Evolutionary conservation across 1,140 invertebrate genomes (phyloP), one percentile per base, ranked within the genome.

Genomic region (Drosophila biarmipes): DNA sequence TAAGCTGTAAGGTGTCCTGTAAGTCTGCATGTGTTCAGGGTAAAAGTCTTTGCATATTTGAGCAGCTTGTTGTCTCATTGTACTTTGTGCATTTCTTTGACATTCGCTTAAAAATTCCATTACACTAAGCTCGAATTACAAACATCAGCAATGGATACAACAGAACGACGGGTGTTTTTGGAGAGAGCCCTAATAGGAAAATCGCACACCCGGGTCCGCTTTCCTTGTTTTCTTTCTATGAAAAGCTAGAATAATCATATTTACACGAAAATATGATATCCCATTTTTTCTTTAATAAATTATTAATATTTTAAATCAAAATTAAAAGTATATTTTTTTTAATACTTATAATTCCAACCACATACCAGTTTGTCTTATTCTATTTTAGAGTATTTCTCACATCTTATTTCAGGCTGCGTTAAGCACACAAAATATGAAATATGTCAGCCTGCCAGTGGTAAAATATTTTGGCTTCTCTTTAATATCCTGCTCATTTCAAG

Each of bases 51-150:
- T 89, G 85, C 84, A 89, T 89, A 89, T 84, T 80, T 84, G 80
- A 89, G 68, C 79, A 89, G 84, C 79, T 89, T 62, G 43, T 76
- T 77, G 63, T 69, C 77, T 71, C 72, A 80, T 46, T 86, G 74
- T 73, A 42, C 72, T 73, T 73, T 73, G 67, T 85, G 59, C 68
- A 73, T 84, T 78, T 80, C 63, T 56, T 79, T 90, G 84, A 89
- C 85, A 89, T 89, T 89, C 85, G 78, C 84, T 89, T 89, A 89
- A 89, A 89, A 89, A 89, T 89, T 89, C 84, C 84, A 89, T 89
- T 89, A 89, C 80, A 69, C 68, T 79, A 79, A 84, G 85, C 79
- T 80, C 64, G 69, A 80, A 89, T 89, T 89, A 89, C 82, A 80
- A 72, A 73, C 68, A 73, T 62, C 49, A 73, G 68, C 42, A 49